A percentile compares a stretch with the other conserved stretches of the same genome.
These are phyloP conservation scores for Danaus melanippus DNA, from an alignment of 1,140 invertebrate genomes.

Conservation along the genomic window DNA sequence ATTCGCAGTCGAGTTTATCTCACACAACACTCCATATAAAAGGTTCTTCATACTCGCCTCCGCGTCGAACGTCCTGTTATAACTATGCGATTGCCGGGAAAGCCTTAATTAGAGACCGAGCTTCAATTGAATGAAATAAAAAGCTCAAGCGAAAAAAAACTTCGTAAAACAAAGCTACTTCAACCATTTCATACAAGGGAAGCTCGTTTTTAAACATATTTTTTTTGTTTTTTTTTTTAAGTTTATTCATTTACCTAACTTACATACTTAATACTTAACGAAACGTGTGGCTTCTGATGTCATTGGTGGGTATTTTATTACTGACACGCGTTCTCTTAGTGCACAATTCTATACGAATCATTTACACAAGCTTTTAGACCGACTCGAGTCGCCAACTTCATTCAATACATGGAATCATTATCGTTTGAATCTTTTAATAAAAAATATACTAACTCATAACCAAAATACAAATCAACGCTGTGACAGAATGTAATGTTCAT, in stretches of 20 bases:
- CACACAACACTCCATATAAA: conserved; percentile 48
- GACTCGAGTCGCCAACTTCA: conserved; percentile 2
- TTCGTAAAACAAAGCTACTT: conserved; percentile 29
- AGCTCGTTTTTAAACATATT: conserved; percentile 52
- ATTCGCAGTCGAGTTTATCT: conserved; percentile 19
- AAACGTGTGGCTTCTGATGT: conserved; percentile 66
- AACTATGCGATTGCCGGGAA: conserved; percentile 55
- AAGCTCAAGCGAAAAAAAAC: conserved; percentile 28
- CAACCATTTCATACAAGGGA: conserved; percentile 50
- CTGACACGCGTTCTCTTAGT: conserved; percentile 47
- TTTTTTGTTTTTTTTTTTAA: conserved; percentile 48
- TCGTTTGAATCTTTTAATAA: conserved; percentile 8
- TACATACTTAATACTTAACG: conserved; percentile 68
- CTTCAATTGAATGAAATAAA: conserved; percentile 55
- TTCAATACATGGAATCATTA: conserved; percentile 14
- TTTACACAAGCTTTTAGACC: not conserved
- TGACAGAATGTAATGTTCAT: too few species aligned
- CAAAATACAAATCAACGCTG: too few species aligned
- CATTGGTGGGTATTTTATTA: conserved; percentile 66
- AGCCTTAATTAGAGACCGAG: conserved; percentile 61
- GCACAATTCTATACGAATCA: conserved; percentile 40
- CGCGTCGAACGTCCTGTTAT: conserved; percentile 31
- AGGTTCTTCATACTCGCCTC: conserved; percentile 29
- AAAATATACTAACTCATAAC: too few species aligned
- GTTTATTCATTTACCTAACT: conserved; percentile 64